phyloP scores from a whole-genome alignment of 1,140 invertebrate genomes.

The Hylaeus volcanicus region DNA sequence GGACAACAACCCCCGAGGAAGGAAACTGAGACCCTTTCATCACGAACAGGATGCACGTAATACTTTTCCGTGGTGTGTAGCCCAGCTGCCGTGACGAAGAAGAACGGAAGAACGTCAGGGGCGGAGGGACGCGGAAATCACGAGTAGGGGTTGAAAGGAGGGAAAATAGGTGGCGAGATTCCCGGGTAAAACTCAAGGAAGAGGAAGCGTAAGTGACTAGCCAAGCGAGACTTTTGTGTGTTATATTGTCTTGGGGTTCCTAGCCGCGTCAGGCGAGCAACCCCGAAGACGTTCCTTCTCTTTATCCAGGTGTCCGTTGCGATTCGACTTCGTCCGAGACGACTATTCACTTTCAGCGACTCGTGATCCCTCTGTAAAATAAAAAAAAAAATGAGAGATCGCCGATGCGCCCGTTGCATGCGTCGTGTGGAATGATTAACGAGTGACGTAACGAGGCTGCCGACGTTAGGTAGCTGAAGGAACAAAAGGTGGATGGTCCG shows the following conservation, averaged over 20 bases:
- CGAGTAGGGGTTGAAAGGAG: slow-evolving; percentile 25
- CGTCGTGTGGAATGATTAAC: slow-evolving; percentile 26
- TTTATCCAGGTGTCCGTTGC: background rate
- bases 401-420: slow-evolving; percentile 1
- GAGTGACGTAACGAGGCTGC: background rate
- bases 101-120: slow-evolving; percentile 45
- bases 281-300: background rate
- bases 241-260: slow-evolving; percentile 58
- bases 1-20: background rate
- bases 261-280: background rate
- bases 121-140: background rate
- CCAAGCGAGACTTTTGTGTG: slow-evolving; percentile 58
- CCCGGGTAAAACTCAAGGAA: slow-evolving; percentile 56
- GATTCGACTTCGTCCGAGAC: slow-evolving; percentile 9
- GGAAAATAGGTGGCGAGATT: slow-evolving; percentile 47
- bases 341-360: slow-evolving; percentile 21
- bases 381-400: background rate
- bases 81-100: slow-evolving; percentile 52
- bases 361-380: slow-evolving; percentile 16
- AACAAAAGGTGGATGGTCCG: background rate
- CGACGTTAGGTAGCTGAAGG: background rate
- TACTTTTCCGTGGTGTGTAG: slow-evolving; percentile 48
- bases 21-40: slow-evolving; percentile 52
- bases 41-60: slow-evolving; percentile 58
- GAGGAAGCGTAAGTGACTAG: slow-evolving; percentile 64